These are phyloP conservation scores for Rostratula benghalensis DNA, from an alignment of 2,113 vertebrate species.

Conservation along the genomic window DNA sequence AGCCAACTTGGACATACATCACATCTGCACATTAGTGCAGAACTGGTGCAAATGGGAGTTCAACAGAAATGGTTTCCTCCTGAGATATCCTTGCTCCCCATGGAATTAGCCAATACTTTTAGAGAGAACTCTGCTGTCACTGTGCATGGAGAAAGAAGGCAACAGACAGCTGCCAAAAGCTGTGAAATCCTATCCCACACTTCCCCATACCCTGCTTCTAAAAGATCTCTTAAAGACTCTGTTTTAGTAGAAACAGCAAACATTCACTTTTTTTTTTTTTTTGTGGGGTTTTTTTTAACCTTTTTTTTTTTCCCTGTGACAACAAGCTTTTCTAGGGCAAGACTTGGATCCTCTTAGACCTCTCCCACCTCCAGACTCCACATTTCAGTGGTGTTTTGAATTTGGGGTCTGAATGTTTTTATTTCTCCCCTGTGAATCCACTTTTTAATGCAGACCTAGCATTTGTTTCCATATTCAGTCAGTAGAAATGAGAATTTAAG, in stretches of 20 bases:
- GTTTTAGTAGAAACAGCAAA: constrained; percentile 15
- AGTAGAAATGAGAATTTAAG: neutral
- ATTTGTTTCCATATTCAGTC: neutral
- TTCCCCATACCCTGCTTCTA: neutral
- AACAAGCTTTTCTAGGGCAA: neutral
- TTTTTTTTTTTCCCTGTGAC: neutral
- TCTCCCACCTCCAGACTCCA: neutral
- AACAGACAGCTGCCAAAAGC: constrained; percentile 49
- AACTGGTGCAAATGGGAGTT: neutral
- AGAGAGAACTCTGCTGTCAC: neutral
- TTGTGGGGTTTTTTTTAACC: no score
- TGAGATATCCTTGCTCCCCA: neutral
- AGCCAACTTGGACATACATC: neutral
- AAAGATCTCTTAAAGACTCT: constrained; percentile 14
- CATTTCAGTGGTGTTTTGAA: neutral
- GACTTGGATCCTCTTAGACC: neutral
- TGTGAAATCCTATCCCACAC: constrained; percentile 44
- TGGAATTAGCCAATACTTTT: neutral
- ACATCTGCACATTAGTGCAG: no score
- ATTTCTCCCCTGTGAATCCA: neutral
- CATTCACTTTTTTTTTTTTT: neutral
- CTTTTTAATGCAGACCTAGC: neutral
- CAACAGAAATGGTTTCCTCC: neutral
- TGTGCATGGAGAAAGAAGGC: constrained; percentile 25
- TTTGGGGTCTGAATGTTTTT: neutral